Evolutionary conservation across 2,797 vertebrate genomes (phyloP), one percentile per base, ranked within the genome.

Genomic region (Zenarchopterus dispar): DNA sequence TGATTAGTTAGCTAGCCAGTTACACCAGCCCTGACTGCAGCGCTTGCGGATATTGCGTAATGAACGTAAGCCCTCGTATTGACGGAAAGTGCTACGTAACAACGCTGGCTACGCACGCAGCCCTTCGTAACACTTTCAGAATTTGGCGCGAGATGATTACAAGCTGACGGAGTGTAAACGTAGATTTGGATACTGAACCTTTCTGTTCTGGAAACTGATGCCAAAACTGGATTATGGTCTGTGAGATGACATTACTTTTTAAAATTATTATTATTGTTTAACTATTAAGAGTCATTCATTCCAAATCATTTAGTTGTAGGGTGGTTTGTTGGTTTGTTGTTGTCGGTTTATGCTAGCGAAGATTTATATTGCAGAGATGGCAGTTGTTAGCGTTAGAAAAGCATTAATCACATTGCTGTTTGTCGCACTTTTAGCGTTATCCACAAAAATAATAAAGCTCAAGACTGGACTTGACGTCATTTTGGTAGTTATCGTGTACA

Each of bases 111-210:
- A 33, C 8, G 0, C 74, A 53, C 84, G 89, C 5, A 48, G 21
- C 45, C 1, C 8, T 71, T 31, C 82, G 88, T 70, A 18, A 15
- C 0, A 1, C 18, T 19, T 75, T 84, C 56, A 62, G 79, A 86
- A 89, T 89, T 92, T 92, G 90, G 91, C 91, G 91, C 88, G 84
- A 90, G 79, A 31, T 51, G 8, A 4, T 50, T 24, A 8, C 45
- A 55, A 8, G 47, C 52, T 11, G 13, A 33, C 53, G 6, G 47
- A 8, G 28, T 39, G 56, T 22, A 13, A 9, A 4, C 6, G 23
- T 17, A 42, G 49, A 18, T 28, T 18, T 53, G 54, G 53, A 47
- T 1, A 39, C 23, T 7, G 17, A 1, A 4, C 15, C 10, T 16
- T 1, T 16, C 8, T 7, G 4, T 62, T 3, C 5, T 18, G 49